Percentiles rank a stretch among this genome's conserved stretches.
Conservation (phyloP, 2,113 vertebrate genomes). For the Stegastes partitus region DNA sequence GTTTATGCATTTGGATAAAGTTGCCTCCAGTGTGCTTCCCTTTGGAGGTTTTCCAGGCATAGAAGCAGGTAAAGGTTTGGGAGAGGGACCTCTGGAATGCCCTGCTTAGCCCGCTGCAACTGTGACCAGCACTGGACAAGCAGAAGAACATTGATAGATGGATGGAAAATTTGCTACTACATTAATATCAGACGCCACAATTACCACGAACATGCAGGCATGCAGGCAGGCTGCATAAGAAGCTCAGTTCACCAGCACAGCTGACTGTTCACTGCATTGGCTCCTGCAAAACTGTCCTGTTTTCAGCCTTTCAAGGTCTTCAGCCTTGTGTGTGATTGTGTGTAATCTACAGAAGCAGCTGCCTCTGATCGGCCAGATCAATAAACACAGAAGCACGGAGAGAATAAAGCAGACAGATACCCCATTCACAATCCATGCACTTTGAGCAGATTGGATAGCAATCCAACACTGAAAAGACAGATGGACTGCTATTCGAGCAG, state of each 20-base stretch:
- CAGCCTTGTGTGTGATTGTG: background rate
- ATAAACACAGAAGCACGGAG: background rate
- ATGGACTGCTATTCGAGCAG: background rate
- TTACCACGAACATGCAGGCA: too few relatives aligned
- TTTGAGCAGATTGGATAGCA: background rate
- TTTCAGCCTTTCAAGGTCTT: constrained; percentile 8
- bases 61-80: too few relatives aligned
- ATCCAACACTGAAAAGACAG: background rate
- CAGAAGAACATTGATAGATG: too few relatives aligned
- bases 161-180: too few relatives aligned
- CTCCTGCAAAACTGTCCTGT: background rate
- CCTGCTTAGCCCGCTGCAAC: too few relatives aligned
- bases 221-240: background rate
- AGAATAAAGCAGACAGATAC: background rate
- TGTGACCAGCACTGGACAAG: too few relatives aligned
- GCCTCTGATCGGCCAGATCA: background rate
- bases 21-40: too few relatives aligned
- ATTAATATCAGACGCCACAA: too few relatives aligned
- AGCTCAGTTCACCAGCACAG: background rate
- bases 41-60: too few relatives aligned
- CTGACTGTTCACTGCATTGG: background rate
- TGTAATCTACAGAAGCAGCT: background rate
- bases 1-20: too few relatives aligned
- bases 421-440: background rate
- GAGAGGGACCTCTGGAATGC: too few relatives aligned